Evolutionary conservation across 1,140 invertebrate genomes (phyloP).

Genomic region (Acromyrmex heyeri): DNA sequence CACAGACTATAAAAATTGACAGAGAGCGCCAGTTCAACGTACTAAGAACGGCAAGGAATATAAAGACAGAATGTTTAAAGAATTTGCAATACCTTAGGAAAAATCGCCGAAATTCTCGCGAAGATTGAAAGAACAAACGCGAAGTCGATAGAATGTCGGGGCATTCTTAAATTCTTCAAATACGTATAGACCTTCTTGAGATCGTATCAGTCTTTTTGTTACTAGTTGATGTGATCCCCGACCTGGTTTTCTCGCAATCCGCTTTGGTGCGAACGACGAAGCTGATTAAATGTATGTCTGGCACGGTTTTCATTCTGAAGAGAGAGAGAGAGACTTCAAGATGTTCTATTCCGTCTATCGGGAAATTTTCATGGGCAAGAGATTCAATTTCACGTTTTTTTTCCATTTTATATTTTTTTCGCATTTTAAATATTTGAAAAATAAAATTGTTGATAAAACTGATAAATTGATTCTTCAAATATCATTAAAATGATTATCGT

Average conservation of each 20-base stretch:
- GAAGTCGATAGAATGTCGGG: conserved; percentile 10
- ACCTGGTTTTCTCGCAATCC: conserved; percentile 54
- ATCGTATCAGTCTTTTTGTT: conserved; percentile 32
- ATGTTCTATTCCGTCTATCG: conserved; percentile 3
- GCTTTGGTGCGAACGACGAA: conserved; percentile 41
- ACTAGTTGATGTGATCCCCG: conserved; percentile 42
- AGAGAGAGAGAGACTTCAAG: neutral
- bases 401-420: neutral
- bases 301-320: conserved; percentile 6
- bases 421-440: neutral
- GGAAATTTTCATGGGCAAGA: neutral
- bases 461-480: conserved; percentile 6
- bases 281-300: conserved; percentile 56
- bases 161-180: conserved; percentile 32
- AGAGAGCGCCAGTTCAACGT: conserved; percentile 75
- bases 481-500: neutral
- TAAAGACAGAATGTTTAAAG: conserved; percentile 8
- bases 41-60: conserved; percentile 54
- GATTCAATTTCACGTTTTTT: neutral
- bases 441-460: conserved; percentile 2
- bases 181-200: neutral
- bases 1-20: conserved; percentile 78
- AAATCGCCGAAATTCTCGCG: conserved; percentile 15
- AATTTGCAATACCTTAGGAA: neutral
- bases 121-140: conserved; percentile 8